These are phyloP conservation scores for Calypte anna DNA, from an alignment of 2,113 vertebrate genomes.

Conservation along the genomic window DNA sequence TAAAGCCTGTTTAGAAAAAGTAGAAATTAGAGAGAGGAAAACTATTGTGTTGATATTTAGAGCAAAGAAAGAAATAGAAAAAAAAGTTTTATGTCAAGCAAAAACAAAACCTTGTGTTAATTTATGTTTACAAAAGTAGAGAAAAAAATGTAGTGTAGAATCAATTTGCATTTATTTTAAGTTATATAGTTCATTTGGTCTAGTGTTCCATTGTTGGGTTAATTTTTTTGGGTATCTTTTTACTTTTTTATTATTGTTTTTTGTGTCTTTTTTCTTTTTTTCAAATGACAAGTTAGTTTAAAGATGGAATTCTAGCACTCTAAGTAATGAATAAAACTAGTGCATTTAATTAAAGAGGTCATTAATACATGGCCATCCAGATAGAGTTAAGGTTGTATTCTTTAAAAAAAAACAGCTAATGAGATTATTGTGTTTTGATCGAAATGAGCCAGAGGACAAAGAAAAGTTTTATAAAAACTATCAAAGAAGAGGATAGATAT, in stretches of 20 bases:
- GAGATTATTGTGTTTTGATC: neutral
- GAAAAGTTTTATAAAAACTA: neutral
- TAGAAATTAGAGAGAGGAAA: neutral
- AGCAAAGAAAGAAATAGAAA: neutral
- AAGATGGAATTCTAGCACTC: neutral
- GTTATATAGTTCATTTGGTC: neutral
- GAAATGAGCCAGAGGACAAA: neutral
- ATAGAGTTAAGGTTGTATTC: neutral
- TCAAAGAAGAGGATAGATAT: neutral
- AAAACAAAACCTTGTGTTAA: neutral
- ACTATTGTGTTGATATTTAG: neutral
- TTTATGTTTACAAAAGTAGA: neutral
- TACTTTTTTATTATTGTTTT: neutral
- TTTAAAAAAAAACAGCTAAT: neutral
- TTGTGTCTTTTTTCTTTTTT: neutral
- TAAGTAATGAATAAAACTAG: neutral
- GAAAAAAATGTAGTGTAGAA: neutral
- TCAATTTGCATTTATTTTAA: neutral
- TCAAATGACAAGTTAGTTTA: neutral
- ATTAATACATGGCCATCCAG: neutral
- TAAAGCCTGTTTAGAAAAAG: too few relatives aligned
- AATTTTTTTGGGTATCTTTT: too few relatives aligned
- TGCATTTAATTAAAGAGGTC: neutral
- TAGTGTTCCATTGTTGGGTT: neutral
- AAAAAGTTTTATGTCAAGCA: neutral